Base-by-base conservation (phyloP, 2,888 invertebrate genomes). In the Eucriotettix oculatus region DNA sequence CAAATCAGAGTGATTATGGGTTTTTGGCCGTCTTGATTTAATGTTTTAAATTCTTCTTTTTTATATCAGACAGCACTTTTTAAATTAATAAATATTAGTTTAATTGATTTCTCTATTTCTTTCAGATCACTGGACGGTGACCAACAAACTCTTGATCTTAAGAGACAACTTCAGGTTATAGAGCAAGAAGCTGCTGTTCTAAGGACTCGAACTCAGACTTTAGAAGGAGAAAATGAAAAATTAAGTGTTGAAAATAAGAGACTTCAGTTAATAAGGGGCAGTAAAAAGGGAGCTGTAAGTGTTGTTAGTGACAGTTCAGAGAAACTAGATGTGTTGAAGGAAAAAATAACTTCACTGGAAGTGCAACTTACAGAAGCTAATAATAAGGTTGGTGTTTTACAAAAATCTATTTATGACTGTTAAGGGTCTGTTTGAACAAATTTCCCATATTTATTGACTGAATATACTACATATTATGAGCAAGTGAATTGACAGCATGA, bases 161-260 rank as follows among this genome's bases (percentile, higher is more conserved):
- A 84, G 71, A 75, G 85, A 60, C 88, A 90, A 71, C 74, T 90
- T 54, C 85, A 86, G 74, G 78, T 85, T 1, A 82, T 87, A 58
- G 88, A 89, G 71, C 86, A 87, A 72, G 90, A 90, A 74, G 84
- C 85, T 3, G 76, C 76, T 58, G 80, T 85, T 57, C 73, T 88
- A 58, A 76, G 86, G 65, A 76, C 79, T 42, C 87, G 85, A 73
- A 80, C 83, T 16, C 81, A 83, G 68, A 78, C 76, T 43, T 72
- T 90, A 40, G 88, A 90, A 74, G 74, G 74, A 44, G 89, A 90
- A 69, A 88, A 88, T 69, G 89, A 90, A 65, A 86, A 84, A 71
- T 70, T 90, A 58, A 75, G 76, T 61, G 77, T 80, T 56, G 89
- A 90, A 72, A 89, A 89, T 68, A 87, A 85, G 67, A 81, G 82